Percentiles rank a stretch among this genome's conserved stretches.
Conservation (phyloP, 2,888 invertebrate species). For the Sinelater perroti region DNA sequence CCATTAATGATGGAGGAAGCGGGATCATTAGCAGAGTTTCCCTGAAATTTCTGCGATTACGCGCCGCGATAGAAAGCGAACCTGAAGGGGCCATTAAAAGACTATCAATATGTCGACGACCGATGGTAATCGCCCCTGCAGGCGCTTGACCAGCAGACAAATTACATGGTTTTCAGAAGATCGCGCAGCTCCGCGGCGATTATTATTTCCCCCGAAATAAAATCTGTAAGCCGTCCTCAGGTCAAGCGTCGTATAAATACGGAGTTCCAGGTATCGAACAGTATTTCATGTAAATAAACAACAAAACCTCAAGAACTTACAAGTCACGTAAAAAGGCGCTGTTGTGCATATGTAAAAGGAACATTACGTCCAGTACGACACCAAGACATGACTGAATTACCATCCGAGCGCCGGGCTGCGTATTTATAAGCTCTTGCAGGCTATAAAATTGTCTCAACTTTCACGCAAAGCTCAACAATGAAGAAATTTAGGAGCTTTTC, state of each 20-base stretch:
- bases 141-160: no score
- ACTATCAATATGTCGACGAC: slow-evolving; percentile 9
- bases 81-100: slow-evolving; percentile 3
- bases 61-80: no score
- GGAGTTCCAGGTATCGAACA: slow-evolving; percentile 4
- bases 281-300: slow-evolving; percentile 6
- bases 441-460: no score
- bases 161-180: no score
- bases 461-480: no score
- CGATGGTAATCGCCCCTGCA: no score
- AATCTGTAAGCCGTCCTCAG: no score
- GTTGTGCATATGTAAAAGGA: slow-evolving; percentile 31
- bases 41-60: no score
- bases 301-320: slow-evolving; percentile 15
- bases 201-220: no score
- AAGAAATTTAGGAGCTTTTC: no score
- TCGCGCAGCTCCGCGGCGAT: no score
- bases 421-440: not conserved
- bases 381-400: slow-evolving; percentile 8
- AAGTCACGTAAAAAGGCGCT: slow-evolving; percentile 30
- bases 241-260: no score
- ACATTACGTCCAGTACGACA: slow-evolving; percentile 28
- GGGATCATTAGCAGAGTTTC: slow-evolving; percentile 1
- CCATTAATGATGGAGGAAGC: slow-evolving; percentile 8
- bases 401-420: slow-evolving; percentile 1